Evolutionary conservation across 1,140 invertebrate species (phyloP), one percentile per base, ranked within the genome.

Genomic region (Drosophila gunungcola): DNA sequence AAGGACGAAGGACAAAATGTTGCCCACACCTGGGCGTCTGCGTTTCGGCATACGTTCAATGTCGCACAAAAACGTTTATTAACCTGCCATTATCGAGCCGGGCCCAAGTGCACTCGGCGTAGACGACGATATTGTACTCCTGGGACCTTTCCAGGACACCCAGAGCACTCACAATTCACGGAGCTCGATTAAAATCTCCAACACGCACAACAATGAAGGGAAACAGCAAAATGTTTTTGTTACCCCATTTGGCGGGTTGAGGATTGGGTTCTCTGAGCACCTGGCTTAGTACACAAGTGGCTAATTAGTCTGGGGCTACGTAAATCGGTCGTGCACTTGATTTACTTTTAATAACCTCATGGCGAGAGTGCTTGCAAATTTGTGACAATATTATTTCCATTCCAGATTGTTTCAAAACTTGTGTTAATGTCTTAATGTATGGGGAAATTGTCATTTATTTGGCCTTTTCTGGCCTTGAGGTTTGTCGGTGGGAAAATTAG

Each of bases 371-470:
- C 55, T 79, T 65, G 70, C 78, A 69, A 86, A 74, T 75, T 86
- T 78, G 69, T 56, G 61, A 46, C 61, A 13, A 45, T 54, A 70
- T 52, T 53, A 75, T 61, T 62, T 55, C 49, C 52, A 49, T 32
- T 62, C 56, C 34, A 25, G 34, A 27, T 61, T 61, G 74, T 46
- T 68, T 53, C 48, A 51, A 72, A 63, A 61, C 41, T 73, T 36
- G 49, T 53, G 52, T 51, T 64, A 76, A 76, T 75, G 73, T 78
- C 79, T 70, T 73, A 82, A 86, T 86, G 56, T 42, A 57, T 5
- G 62, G 63, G 83, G 63, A 86, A 86, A 86, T 86, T 83, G 80
- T 88, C 83, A 86, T 86, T 86, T 86, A 86, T 77, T 73, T 63
- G 70, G 61, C 57, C 51, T 58, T n/a, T 4, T n/a, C 11, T 1